Percentiles rank a stretch among this genome's conserved stretches.
phyloP scores from a whole-genome alignment of 2,113 vertebrate species.

The Hydrolagus affinis region DNA sequence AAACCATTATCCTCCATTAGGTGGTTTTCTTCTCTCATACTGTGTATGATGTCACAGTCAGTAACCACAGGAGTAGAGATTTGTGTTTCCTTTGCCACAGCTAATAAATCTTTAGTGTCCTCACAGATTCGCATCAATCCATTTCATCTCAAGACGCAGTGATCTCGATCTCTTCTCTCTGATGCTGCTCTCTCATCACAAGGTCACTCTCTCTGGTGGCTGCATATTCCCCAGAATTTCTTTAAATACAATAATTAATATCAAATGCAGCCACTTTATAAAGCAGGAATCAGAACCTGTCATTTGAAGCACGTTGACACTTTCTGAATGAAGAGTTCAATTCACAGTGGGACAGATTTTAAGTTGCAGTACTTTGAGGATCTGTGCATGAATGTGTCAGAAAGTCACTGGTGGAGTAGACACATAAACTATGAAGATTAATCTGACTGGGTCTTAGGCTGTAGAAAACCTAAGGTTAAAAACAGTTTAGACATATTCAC shows the following conservation, averaged over 20 bases:
- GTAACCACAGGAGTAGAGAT: conserved; percentile 55
- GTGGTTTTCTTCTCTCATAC: conserved; percentile 44
- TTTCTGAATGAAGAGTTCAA: conserved; percentile 30
- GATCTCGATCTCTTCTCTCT: conserved; percentile 44
- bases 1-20: conserved; percentile 36
- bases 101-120: conserved; percentile 72
- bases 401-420: conserved; percentile 20
- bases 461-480: conserved; percentile 29
- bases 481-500: conserved; percentile 29
- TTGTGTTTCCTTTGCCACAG: conserved; percentile 69
- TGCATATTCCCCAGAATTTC: conserved; percentile 37
- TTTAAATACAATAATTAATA: conserved; percentile 45
- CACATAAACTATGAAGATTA: conserved; percentile 22
- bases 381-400: not conserved
- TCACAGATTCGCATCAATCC: conserved; percentile 59
- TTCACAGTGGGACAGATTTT: conserved; percentile 4
- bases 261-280: conserved; percentile 27
- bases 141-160: conserved; percentile 55
- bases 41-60: conserved; percentile 56
- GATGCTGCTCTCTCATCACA: conserved; percentile 46
- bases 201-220: conserved; percentile 57
- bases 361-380: conserved; percentile 17
- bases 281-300: conserved; percentile 22
- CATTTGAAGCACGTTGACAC: conserved; percentile 6
- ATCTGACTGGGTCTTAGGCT: conserved; percentile 22